Conservation (phyloP, 1,140 invertebrate species). For the Ctenoplectra terminalis region DNA sequence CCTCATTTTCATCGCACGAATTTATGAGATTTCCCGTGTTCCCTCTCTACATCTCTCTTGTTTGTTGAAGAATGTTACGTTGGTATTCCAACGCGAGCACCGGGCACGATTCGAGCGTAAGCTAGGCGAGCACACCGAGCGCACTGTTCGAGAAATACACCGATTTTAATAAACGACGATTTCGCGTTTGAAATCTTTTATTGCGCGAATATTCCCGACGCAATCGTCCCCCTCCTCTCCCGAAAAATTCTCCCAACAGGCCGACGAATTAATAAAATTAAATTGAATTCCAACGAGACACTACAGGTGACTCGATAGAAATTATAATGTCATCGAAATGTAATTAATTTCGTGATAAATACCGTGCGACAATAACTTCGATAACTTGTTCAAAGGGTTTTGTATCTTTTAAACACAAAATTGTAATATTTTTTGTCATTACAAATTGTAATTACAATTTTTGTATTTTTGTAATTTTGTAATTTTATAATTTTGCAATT, state of each 20-base stretch:
- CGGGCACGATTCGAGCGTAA: too few species aligned
- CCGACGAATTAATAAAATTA: slow-evolving; percentile 16
- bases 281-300: not conserved
- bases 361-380: not conserved
- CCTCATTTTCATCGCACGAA: not conserved
- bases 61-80: not conserved
- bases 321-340: not conserved
- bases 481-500: too few species aligned
- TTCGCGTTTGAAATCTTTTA: not conserved
- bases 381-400: not conserved
- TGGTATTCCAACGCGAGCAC: not conserved
- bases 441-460: too few species aligned
- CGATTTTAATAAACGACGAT: slow-evolving; percentile 9
- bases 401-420: too few species aligned
- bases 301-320: not conserved
- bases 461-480: too few species aligned
- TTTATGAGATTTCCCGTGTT: not conserved
- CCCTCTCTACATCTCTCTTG: not conserved
- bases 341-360: slow-evolving; percentile 3
- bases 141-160: not conserved
- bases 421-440: too few species aligned
- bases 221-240: not conserved
- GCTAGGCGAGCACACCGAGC: too few species aligned
- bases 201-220: not conserved
- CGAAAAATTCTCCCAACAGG: not conserved